These are phyloP conservation scores for Vespertilio murinus DNA, from an alignment of 2,797 vertebrate species.

Conservation along the genomic window DNA sequence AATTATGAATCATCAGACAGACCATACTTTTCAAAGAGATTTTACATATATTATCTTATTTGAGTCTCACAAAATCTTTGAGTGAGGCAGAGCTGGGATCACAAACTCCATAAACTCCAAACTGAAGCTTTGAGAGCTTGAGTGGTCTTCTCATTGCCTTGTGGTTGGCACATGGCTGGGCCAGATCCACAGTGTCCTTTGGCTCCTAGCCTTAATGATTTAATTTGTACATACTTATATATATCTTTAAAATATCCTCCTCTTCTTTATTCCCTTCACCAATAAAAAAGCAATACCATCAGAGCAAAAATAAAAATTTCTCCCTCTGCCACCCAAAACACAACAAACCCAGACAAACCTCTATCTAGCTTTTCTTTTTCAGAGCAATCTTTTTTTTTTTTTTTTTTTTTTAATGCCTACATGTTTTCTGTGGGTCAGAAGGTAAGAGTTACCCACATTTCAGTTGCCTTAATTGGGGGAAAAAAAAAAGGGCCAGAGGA, in stretches of 20 bases:
- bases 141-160: neutral
- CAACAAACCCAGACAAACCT: neutral
- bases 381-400: constrained; percentile 38
- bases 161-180: neutral
- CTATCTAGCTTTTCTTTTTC: constrained; percentile 43
- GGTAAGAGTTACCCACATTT: constrained; percentile 68
- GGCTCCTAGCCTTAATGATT: constrained; percentile 29
- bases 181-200: neutral
- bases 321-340: neutral
- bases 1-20: neutral
- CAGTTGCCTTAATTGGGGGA: constrained; percentile 61
- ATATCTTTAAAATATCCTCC: neutral
- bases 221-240: neutral
- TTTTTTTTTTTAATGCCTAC: constrained; percentile 49
- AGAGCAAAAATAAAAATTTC: neutral
- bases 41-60: neutral
- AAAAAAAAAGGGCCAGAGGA: constrained; percentile 59
- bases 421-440: constrained; percentile 41
- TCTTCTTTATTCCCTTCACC: neutral
- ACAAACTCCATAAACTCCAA: neutral
- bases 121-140: neutral
- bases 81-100: neutral
- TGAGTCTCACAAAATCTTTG: constrained; percentile 8
- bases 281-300: constrained; percentile 14
- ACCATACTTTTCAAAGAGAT: neutral